A percentile compares a stretch with the other conserved stretches of the same genome.
Conservation (phyloP, 2,113 vertebrate genomes). For the Mionectes macconnelli region DNA sequence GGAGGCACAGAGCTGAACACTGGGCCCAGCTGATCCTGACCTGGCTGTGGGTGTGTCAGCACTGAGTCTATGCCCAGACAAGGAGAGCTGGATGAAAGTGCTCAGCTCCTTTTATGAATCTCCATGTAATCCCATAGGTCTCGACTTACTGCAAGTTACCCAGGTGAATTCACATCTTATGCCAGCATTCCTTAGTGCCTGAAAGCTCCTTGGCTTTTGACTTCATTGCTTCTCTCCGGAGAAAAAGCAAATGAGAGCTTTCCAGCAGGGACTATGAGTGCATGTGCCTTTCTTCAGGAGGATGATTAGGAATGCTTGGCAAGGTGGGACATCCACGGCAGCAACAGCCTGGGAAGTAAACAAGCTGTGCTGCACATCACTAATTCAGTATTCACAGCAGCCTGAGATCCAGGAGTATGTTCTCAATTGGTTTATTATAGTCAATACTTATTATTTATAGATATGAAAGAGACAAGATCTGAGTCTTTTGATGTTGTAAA, state of each 20-base stretch:
- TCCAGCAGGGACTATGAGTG: not conserved
- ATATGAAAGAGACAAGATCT: slow-evolving; percentile 15
- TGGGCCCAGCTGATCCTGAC: not conserved
- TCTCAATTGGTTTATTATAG: slow-evolving; percentile 31
- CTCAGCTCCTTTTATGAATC: not conserved
- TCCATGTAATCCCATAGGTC: not conserved
- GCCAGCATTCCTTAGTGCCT: not conserved
- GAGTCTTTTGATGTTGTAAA: slow-evolving; percentile 32
- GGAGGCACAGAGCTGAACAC: not conserved
- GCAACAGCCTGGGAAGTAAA: not conserved
- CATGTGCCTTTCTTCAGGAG: not conserved
- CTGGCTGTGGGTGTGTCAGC: not conserved
- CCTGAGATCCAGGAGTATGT: not conserved
- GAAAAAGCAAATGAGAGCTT: not conserved
- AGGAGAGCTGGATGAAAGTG: not conserved
- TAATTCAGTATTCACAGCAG: not conserved
- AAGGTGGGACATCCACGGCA: not conserved
- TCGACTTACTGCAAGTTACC: not conserved
- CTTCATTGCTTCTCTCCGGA: not conserved
- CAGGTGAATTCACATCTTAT: not conserved
- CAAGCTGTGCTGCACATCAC: not conserved
- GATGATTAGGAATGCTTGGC: not conserved
- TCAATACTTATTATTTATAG: slow-evolving; percentile 58
- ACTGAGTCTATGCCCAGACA: not conserved
- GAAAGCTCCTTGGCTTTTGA: not conserved